Base-by-base conservation (phyloP, 2,113 vertebrate genomes). In the Carassius gibelio region DNA sequence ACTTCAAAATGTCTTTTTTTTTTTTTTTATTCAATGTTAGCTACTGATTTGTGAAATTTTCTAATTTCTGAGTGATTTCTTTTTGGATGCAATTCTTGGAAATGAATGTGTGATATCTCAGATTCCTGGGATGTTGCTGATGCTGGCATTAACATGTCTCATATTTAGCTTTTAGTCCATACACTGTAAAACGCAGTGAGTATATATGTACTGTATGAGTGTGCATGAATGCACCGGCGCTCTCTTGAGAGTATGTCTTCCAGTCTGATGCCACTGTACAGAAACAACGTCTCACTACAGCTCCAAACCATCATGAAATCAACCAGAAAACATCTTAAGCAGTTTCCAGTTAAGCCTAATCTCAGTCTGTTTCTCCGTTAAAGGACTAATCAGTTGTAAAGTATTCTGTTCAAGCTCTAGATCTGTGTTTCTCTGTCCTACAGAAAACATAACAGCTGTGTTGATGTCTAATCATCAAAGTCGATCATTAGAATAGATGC, bases 181-280 rank as follows among this genome's bases (percentile, higher is more conserved):
- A 19, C 13, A 26, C 7, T 50, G 23, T 77, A 59, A 68, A 68
- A 14, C 9, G 26, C 52, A 77, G 75, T 59, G 75, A 57, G 59
- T 77, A 77, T 77, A 8, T 26, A 30, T 81, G 38, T 30, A 30
- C 30, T 30, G 30, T 30, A 11, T 81, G 79, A 81, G 79, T 42
- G 13, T 34, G 59, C 61, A 26, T 45, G 61, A 81, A 68, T 82
- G 64, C 62, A 52, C 3, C 1, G 17, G 23, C 48, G 1, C 42
- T 19, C 80, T 66, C 8, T 6, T 21, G 64, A 69, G 80, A 71
- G 36, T 36, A 15, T 55, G 26, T 82, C 80, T 82, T 82, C 80
- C 64, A 50, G 48, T 82, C 45, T 30, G n/a, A 80, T 45, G n/a
- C 11, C 23, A 69, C 17, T 77, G 17, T 7, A 19, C 59, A 30